Percentiles rank a stretch among this genome's conserved stretches.
Evolutionary conservation across 2,113 vertebrate genomes (phyloP).

Genomic region (Nothobranchius furzeri): DNA sequence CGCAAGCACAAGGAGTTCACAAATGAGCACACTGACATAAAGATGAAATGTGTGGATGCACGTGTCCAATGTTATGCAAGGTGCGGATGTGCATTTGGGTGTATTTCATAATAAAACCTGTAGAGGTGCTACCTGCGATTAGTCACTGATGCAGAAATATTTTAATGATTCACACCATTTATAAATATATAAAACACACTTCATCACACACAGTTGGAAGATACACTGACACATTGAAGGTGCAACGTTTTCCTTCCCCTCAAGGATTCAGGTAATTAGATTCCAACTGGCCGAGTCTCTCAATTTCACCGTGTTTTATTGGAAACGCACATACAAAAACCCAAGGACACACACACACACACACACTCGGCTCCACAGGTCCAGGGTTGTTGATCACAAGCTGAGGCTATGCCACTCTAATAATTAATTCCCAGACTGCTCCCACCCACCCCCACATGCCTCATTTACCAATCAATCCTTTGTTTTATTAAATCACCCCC

Average conservation of each 20-base stretch:
- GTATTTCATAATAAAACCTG: neutral
- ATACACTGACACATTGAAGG: conserved; percentile 60
- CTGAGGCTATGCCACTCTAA: conserved; percentile 51
- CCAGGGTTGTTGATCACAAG: conserved; percentile 68
- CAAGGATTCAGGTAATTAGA: conserved; percentile 70
- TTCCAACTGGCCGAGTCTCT: conserved; percentile 68
- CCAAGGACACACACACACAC: conserved; percentile 14
- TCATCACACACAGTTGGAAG: conserved; percentile 15
- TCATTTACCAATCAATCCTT: conserved; percentile 74
- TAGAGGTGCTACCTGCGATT: neutral
- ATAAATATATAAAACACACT: conserved; percentile 23
- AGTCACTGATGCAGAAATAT: conserved; percentile 14
- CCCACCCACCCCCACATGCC: conserved; percentile 39
- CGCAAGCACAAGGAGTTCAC: neutral
- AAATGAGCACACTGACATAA: neutral
- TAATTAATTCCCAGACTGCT: conserved; percentile 67
- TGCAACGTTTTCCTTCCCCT: conserved; percentile 48
- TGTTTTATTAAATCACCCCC: conserved; percentile 68
- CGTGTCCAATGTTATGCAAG: neutral
- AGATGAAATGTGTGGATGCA: conserved; percentile 6
- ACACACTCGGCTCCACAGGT: conserved; percentile 59
- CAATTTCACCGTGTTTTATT: conserved; percentile 74
- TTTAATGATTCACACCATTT: conserved; percentile 29
- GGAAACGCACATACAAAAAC: conserved; percentile 46
- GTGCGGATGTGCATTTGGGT: neutral